Evolutionary conservation across 2,888 invertebrate species (phyloP), one percentile per base, ranked within the genome.

Genomic region (Pollenia labialis): DNA sequence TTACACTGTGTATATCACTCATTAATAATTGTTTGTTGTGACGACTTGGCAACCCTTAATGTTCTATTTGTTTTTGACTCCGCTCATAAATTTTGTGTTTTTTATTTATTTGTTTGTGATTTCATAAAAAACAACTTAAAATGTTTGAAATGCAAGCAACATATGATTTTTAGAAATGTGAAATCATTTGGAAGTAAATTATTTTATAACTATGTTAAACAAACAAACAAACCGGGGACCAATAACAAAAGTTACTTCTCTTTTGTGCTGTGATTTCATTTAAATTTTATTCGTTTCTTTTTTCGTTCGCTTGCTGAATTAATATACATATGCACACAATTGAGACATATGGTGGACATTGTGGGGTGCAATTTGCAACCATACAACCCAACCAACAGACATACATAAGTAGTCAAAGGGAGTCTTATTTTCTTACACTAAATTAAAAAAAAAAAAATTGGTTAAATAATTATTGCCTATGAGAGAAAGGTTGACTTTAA

Each of bases 141-240:
- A 32, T 6, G 32, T 32, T 32, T 32, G 4, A 32, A 32, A 56
- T 23, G 23, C 32, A 10, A 16, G 9, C 52, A 52, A 52, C 44
- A 72, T 52, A 16, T 16, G 23, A n/a, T 52, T 52, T 50, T 52
- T 32, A 6, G 48, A 48, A 62, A 50, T 68, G 58, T 84, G 81
- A 89, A 90, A 86, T 90, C 90, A 89, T 84, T 85, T 88, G 89
- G 89, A 90, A 90, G 89, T 81, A 88, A 90, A 90, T 90, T 88
- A 88, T 90, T 90, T 90, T 90, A 89, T 89, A 72, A 85, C 80
- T 88, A 88, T 56, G 2, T 44, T 42, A 18, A 44, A 23, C 54
- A 77, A 32, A 77, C 46, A 54, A 56, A 60, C 50, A 71, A 42
- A 52, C n/a, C 6, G 16, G 16, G 8, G 3, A n/a, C 42, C 18